Evolutionary conservation across 1,140 invertebrate species (phyloP), one percentile per base, ranked within the genome.

Genomic region (Eriosoma lanigerum): DNA sequence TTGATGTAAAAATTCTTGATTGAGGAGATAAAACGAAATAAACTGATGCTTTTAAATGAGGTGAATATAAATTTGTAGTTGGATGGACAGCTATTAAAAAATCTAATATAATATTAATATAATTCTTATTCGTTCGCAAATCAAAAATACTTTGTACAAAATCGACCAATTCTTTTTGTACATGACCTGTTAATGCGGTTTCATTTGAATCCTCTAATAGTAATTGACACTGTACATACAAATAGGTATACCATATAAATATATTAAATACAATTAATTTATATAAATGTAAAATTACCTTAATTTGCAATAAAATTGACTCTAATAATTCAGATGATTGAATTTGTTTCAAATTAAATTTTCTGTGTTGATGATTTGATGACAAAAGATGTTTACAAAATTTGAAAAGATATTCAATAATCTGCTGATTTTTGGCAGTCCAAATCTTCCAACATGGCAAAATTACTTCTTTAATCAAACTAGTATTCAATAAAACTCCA

Each of bases 311-410:
- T 15, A 78, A 78, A 78, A 78, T 78, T n/a, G 56, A 56, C 46
- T 78, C 75, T 48, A 78, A 48, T 60, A 78, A 60, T 60, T 78
- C 75, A 46, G 75, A 78, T 26, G 75, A 78, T 19, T 78, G 75
- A 46, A 78, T 58, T 48, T 78, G 75, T 60, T 78, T 78, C 17
- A 78, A 46, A 78, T 78, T 78, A 62, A 78, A 78, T 62, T 78
- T 78, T 12, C 54, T 78, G 46, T 78, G 75, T 60, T 56, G 75
- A 29, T 78, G 75, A 29, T 62, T 78, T 26, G 44, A 62, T 5
- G 75, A 78, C 17, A 78, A 60, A 60, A 78, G 75, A 60, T 78
- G 75, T 78, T 78, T 78, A 48, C 54, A 78, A 78, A 78, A 78
- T 78, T 78, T 78, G 24, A 78, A 78, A 58, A 78, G 38, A 78